Conservation (phyloP, 2,888 invertebrate genomes). For the Zele albiditarsus region DNA sequence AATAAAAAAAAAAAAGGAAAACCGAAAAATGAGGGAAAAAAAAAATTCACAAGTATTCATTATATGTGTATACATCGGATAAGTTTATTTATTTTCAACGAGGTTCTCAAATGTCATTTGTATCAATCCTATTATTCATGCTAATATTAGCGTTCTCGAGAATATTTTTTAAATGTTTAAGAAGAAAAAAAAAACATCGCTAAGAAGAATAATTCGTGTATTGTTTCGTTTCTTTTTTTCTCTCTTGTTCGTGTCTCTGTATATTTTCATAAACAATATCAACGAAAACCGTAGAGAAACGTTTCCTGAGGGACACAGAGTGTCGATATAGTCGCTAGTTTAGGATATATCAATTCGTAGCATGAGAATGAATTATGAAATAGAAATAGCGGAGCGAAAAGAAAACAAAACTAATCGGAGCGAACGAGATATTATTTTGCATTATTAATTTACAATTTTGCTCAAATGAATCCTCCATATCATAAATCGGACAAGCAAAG, state of each 20-base stretch:
- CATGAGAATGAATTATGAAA: conserved; percentile 2
- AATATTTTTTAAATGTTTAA: conserved; percentile 22
- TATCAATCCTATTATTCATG: conserved; percentile 19
- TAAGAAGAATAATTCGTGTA: conserved; percentile 32
- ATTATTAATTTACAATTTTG: conserved; percentile 49
- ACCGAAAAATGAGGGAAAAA: conserved; percentile 27
- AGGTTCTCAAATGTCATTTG: conserved; percentile 7
- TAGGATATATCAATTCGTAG: conserved; percentile 32
- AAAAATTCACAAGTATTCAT: conserved; percentile 42
- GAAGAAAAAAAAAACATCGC: conserved; percentile 17
- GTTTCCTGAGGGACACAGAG: conserved; percentile 28
- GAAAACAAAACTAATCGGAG: conserved; percentile 4
- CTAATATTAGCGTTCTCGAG: conserved; percentile 6
- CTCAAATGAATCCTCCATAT: conserved; percentile 57
- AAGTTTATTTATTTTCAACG: conserved; percentile 44
- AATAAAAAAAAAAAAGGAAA: conserved; percentile 17
- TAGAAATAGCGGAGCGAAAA: neutral
- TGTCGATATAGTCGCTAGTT: conserved; percentile 40
- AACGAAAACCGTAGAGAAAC: conserved; percentile 39
- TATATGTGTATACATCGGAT: conserved; percentile 41
- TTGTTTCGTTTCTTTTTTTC: conserved; percentile 29
- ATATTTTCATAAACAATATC: conserved; percentile 39
- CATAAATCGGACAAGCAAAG: conserved; percentile 47
- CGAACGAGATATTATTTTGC: conserved; percentile 16
- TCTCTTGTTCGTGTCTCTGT: conserved; percentile 13